Evolutionary conservation across 2,888 invertebrate genomes (phyloP), one percentile per base, ranked within the genome.

Genomic region (Tineola bisselliella): DNA sequence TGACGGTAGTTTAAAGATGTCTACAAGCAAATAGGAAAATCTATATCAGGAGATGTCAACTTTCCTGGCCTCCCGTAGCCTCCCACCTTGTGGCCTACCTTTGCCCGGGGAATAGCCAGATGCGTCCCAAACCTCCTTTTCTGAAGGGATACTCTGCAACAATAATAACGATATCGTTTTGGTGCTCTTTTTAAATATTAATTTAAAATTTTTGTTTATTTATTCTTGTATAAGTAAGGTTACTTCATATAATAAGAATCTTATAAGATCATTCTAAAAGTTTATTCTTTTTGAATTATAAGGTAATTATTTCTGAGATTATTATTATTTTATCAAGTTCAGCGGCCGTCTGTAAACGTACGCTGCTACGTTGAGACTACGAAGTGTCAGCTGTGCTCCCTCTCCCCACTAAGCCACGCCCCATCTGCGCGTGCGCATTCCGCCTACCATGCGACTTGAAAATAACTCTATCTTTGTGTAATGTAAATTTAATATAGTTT

Each of bases 71-170:
- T 31, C 58, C 33, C 11, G n/a, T 19, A n/a, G 19, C 18, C 31
- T 33, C 33, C 58, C 33, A 58, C 58, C 33, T 58, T 15, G n/a
- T 17, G 33, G n/a, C 58, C 58, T 30, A 58, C 58, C 58, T 58
- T 58, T 33, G 58, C 58, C 58, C 58, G 58, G 58, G 58, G 15
- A 25, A 25, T 19, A n/a, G 58, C 56, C 58, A 58, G 58, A 31
- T 58, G 58, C 19, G 58, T 13, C 18, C 56, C n/a, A 25, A 56
- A n/a, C 15, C 58, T 31, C 58, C 33, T 58, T 58, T 58, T 13
- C 33, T 33, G 15, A 11, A 31, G 33, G 15, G 58, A 11, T 1
- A 58, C 58, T 58, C 58, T 58, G 58, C 33, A 58, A 58, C 31
- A 3, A 12, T 25, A 6, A 25, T 25, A 25, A 25, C 25, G 25